Base-by-base conservation (phyloP, 2,888 invertebrate genomes). In the Lymantria monacha region DNA sequence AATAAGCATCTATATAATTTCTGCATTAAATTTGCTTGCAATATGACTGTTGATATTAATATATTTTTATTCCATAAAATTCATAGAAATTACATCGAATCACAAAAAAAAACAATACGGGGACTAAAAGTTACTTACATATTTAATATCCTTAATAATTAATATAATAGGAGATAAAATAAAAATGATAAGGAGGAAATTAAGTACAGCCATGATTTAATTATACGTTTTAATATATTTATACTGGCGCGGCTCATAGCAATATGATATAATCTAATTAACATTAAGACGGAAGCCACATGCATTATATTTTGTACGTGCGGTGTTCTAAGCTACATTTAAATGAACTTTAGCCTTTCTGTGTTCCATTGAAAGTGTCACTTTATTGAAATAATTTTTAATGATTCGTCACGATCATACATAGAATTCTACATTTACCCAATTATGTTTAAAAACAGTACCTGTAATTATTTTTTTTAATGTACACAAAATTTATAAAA, bases 141-240 rank as follows among this genome's bases (percentile, higher is more conserved):
- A 40, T 38, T 43, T 22, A 22, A 5, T 22, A 22, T 22, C 22
- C 22, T 59, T 47, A 57, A 58, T 57, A 59, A 55, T 44, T 42
- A 22, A 11, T 40, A n/a, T 9, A 42, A 42, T 42, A n/a, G 15
- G 9, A 30, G 11, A 30, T 8, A 42, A 22, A 42, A 60, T 53
- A 11, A 56, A 40, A 53, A 49, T 38, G 12, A 41, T 63, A 77
- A 81, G 83, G 83, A 83, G 81, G 66, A 82, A 83, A 83, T 82
- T 81, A 78, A 54, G 72, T 74, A 79, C 69, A 51, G 52, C 53
- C 56, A 48, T 36, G 31, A 37, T 14, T 57, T 57, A 54, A 61
- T 48, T 37, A 57, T 48, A 49, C 36, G 46, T 51, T 53, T 67
- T 61, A 61, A 57, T 51, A 50, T 51, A 51, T 50, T 57, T 48